Evolutionary conservation across 2,113 vertebrate genomes (phyloP), one percentile per base, ranked within the genome.

Genomic region (Centropristis striata): DNA sequence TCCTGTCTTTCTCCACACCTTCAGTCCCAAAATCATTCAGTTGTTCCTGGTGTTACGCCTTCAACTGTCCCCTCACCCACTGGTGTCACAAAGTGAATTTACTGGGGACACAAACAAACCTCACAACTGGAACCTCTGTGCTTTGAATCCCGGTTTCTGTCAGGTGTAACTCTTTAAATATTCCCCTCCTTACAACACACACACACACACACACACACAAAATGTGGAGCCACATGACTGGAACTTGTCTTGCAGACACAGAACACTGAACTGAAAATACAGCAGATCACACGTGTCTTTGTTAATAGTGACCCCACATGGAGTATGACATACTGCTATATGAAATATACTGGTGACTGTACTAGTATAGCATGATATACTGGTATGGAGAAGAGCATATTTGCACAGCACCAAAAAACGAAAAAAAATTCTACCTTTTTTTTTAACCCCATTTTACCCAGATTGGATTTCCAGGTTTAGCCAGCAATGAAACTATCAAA

Each of bases 401-500:
- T 92, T 93, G 91, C 92, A 93, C 92, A 92, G 85, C 90, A 90
- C 83, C 81, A 80, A 83, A 90, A 91, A 57, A 64, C 57, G 42
- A 36, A 58, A 59, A 51, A 50, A 46, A 54, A 67, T 53, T 44
- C 11, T 13, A 7, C 54, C 5, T 49, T 63, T 73, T 90, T 71
- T 80, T 91, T 89, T 74, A 59, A 72, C 51, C 77, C 71, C 42
- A 16, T 79, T 86, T 65, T 73, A 83, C 75, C 89, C 88, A 66
- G 75, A 77, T 83, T 82, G 75, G 55, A 78, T 81, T 82, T 82
- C 60, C 75, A 67, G 81, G 63, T 78, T 86, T 71, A 79, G 76
- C 81, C 89, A 87, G 86, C 80, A 82, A 78, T 25, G 7, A 84
- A 55, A 83, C 58, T 66, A 71, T 88, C 72, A 84, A 55, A 69